A percentile compares a stretch with the other conserved stretches of the same genome.
phyloP scores from a whole-genome alignment of 2,797 vertebrate genomes.

The Eurystomus glaucurus region DNA sequence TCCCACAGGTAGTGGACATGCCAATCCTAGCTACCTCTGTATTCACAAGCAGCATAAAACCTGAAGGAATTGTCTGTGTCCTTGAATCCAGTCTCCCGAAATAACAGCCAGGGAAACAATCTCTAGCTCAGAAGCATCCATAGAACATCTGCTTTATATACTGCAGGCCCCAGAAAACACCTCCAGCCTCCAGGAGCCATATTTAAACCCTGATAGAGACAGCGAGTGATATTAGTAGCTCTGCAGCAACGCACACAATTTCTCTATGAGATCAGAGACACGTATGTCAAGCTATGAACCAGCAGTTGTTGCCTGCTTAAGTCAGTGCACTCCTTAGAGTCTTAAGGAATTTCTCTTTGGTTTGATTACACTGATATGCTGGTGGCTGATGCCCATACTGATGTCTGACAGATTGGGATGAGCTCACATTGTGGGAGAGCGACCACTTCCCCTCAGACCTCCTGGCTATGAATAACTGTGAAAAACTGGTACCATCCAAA shows the following conservation, averaged over 20 bases:
- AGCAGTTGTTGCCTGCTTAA: background rate
- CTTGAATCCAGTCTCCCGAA: background rate
- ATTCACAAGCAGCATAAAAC: background rate
- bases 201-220: background rate
- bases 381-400: fast-evolving
- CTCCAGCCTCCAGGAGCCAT: background rate
- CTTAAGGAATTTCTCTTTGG: background rate
- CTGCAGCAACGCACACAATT: background rate
- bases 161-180: background rate
- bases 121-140: background rate
- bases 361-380: background rate
- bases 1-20: background rate
- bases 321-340: background rate
- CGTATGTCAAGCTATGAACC: background rate
- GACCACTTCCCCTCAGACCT: background rate
- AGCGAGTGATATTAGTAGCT: background rate
- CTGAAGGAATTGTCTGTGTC: background rate
- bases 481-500: background rate
- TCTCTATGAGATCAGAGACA: background rate
- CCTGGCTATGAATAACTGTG: background rate
- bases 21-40: background rate
- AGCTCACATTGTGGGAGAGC: fast-evolving
- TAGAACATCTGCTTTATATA: background rate
- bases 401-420: background rate
- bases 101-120: background rate